Base-by-base conservation (phyloP, 2,888 invertebrate species). In the Leuctra nigra region DNA sequence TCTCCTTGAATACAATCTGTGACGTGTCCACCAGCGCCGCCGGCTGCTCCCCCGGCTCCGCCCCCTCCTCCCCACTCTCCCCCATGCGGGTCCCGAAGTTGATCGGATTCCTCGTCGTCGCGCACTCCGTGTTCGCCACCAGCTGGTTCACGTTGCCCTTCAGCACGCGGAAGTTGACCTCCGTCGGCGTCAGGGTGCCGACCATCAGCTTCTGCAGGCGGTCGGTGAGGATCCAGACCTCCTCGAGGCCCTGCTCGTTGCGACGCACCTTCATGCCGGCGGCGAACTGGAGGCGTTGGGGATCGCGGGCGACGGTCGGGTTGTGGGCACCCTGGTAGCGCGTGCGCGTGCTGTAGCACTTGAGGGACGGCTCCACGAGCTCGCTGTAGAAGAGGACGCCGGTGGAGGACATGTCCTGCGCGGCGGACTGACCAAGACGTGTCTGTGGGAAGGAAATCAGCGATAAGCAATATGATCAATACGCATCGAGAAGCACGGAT, bases 81-180 rank as follows among this genome's bases (percentile, higher is more conserved):
- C n/a, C n/a, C n/a, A n/a, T n/a, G n/a, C n/a, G n/a, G n/a, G n/a
- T n/a, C n/a, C n/a, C n/a, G 1, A 64, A 39, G 22, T 36, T 39
- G 4, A 39, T 20, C 4, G 39, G 39, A 14, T 20, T 7, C 16
- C 2, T 39, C 4, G 18, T 39, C 4, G 29, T 29, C 9, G 23
- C 47, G 16, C 84, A 86, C 23, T 75, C 78, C 1, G 80, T 81
- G 16, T 79, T 77, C 4, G 72, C 72, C 18, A 81, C 66, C 25
- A 84, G 67, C 22, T 74, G 75, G 1, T 78, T 72, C 13, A 80
- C 72, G 63, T 75, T 78, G 44, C 78, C 82, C 0, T 83, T 84
- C 61, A 82, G 79, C 58, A 90, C 83, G 63, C 87, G 78, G 66
- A 80, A 88, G 69, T 89, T 89, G 0, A 80, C 69, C 62, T 79